Base-by-base conservation (phyloP, 2,113 vertebrate species). In the Pangasianodon hypophthalmus region DNA sequence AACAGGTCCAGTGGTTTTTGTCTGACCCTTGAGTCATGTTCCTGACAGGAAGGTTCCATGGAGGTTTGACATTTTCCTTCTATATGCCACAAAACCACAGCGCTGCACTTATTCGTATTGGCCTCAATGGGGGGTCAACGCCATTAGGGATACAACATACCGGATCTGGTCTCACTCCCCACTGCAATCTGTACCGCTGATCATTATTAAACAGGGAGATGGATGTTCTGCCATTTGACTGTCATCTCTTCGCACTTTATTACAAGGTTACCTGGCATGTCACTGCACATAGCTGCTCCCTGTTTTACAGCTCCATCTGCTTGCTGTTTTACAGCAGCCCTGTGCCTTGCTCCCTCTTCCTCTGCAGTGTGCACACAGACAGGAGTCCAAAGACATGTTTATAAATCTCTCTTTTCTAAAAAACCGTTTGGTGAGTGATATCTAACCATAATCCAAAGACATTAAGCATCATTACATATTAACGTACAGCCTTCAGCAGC, bases 391-490 rank as follows among this genome's bases (percentile, higher is more conserved):
- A 16, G 44, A 58, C 89, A 91, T 89, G 77, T 88, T 90, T 90
- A 67, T 81, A 92, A 90, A 92, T 50, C 60, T 86, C 58, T 4
- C 29, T 46, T 32, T 69, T 37, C 85, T 54, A 79, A 91, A 91
- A 90, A 92, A 79, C 1, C 81, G 91, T 88, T 94, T 93, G 91
- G 88, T 87, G 87, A 50, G 44, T 93, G 93, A 95, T 94, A 90
- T 93, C 93, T 92, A 64, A 88, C 73, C 81, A 62, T 88, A 91
- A 91, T 62, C 71, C 85, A 91, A 88, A 92, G 90, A 90, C 91
- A 92, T 94, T 93, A 95, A 94, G 90, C 88, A 62, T 93, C 94
- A 94, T 94, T 95, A 94, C 92, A 90, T 91, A 89, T 87, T 92
- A 80, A 87, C 90, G 94, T 92, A 92, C 91, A 94, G 94, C 93